Base-by-base conservation (phyloP, 2,888 invertebrate genomes). In the Plebejus melissa region DNA sequence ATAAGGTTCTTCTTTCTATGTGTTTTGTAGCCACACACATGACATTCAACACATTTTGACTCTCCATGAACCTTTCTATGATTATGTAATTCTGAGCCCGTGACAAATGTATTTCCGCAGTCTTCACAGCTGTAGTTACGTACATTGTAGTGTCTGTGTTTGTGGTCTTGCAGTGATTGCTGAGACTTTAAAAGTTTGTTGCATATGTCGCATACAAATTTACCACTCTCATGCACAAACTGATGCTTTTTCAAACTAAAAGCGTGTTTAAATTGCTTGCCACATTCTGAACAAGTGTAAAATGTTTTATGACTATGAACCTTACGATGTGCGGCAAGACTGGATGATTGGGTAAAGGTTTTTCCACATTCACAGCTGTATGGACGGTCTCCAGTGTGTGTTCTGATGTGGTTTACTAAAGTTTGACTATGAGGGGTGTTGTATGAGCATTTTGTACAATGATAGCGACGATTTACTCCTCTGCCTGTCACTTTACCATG, bases 211-310 rank as follows among this genome's bases (percentile, higher is more conserved):
- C 94, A 94, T 16, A 80, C 78, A 78, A 86, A 91, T 60, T 83
- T 83, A 5, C 88, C 90, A 81, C 54, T 83, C 77, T 87, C 87
- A 83, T 94, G 94, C 1, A 94, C 93, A 76, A 82, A 82, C 74
- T 86, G 81, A 76, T 94, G 94, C 69, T 87, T 90, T 80, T 91
- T 92, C 72, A 93, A 82, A 74, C 91, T 84, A 79, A 88, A 91
- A 69, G 90, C 86, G 83, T 91, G 90, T 83, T 94, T 94, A 78
- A 94, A 94, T 82, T 94, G 93, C 81, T 91, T 94, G 0, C 94
- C 94, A 85, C 94, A 94, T 57, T 83, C 79, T 4, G 88, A 82
- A 80, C 94, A 94, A 11, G 90, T 92, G 75, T 85, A 93, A 78
- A 86, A 89, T 77, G 87, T 88, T 46, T 82, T 82, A 69, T 82